Evolutionary conservation across 1,140 invertebrate genomes (phyloP).

Genomic region (Pachypeltis micranthus): DNA sequence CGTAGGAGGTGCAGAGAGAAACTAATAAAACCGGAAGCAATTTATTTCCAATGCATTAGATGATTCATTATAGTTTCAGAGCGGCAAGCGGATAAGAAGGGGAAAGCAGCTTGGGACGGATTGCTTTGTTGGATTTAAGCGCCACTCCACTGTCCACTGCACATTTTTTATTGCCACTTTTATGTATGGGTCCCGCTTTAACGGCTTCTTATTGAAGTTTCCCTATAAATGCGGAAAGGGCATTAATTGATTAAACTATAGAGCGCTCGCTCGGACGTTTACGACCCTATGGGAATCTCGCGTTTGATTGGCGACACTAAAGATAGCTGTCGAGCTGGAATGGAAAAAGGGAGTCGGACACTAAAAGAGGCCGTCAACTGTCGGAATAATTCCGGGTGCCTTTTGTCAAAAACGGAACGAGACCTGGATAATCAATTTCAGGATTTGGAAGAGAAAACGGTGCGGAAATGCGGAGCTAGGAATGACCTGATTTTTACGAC

Average conservation of each 20-base stretch:
- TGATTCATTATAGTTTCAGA: neutral
- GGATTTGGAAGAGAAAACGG: too few species aligned
- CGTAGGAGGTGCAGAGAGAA: too few species aligned
- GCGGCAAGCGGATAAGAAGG: neutral
- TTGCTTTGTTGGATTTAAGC: neutral
- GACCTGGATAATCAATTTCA: neutral
- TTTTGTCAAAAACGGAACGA: neutral
- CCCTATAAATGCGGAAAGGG: neutral
- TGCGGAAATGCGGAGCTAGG: too few species aligned
- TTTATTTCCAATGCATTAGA: neutral
- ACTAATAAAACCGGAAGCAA: neutral
- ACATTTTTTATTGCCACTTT: neutral
- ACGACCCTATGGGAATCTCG: neutral
- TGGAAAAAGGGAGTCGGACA: neutral
- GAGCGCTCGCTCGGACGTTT: neutral
- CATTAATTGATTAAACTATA: neutral
- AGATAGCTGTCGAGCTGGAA: neutral
- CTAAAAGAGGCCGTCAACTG: neutral
- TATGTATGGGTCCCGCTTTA: neutral
- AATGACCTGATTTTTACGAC: too few species aligned
- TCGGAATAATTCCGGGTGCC: neutral
- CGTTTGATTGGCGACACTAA: neutral
- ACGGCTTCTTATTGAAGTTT: neutral
- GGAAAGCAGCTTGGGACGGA: neutral
- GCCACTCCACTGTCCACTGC: neutral